Conservation (phyloP, 2,113 vertebrate genomes). For the Bubalus kerabau region DNA sequence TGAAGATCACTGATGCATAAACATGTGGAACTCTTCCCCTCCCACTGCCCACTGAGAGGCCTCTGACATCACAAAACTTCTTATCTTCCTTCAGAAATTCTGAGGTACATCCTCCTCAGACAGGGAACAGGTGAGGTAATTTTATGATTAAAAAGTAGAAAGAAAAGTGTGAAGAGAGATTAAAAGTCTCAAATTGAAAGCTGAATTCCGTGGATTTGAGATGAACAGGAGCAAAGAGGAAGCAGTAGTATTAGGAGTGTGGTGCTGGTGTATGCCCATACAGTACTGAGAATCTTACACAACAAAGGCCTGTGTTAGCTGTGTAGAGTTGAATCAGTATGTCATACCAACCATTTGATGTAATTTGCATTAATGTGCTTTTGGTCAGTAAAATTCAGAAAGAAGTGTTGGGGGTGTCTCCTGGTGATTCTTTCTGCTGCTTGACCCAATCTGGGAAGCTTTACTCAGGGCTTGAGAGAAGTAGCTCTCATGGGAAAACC, state of each 20-base stretch:
- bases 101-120: background rate
- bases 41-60: background rate
- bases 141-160: background rate
- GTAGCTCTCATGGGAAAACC: background rate
- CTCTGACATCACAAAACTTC: background rate
- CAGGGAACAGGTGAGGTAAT: background rate
- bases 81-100: background rate
- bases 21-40: background rate
- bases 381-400: background rate
- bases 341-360: background rate
- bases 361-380: background rate
- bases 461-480: background rate
- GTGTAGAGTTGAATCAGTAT: background rate
- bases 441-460: background rate
- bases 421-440: background rate
- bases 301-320: background rate
- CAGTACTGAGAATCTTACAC: too few species aligned
- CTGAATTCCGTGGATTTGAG: background rate
- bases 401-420: background rate
- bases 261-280: accelerated
- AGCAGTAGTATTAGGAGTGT: background rate
- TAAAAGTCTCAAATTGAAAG: background rate
- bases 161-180: background rate
- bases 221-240: background rate
- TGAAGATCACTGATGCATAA: background rate